These are phyloP conservation scores for Scortum barcoo DNA, from an alignment of 2,113 vertebrate genomes.

Conservation along the genomic window DNA sequence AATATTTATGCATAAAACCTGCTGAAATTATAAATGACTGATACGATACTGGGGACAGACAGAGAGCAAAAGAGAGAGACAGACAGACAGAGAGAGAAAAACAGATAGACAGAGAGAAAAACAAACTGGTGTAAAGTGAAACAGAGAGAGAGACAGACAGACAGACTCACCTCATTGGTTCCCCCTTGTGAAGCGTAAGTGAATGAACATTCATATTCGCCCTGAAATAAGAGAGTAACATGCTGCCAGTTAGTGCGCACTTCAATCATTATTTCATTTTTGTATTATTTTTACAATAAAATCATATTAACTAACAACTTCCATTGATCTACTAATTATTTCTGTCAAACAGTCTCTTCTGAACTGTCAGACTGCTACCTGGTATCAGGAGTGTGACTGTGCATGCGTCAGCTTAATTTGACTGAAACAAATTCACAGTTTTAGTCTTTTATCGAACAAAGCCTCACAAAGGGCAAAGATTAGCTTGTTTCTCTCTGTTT, in stretches of 20 bases:
- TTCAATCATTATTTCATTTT: neutral
- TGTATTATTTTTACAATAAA: neutral
- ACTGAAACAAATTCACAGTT: neutral
- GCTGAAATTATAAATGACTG: conserved; percentile 14
- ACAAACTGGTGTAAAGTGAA: conserved; percentile 52
- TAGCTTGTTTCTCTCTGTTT: neutral
- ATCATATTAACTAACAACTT: neutral
- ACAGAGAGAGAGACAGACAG: neutral
- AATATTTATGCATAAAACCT: conserved; percentile 6
- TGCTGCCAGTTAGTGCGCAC: neutral
- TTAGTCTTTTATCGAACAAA: neutral
- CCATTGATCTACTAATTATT: neutral
- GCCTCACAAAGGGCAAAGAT: neutral
- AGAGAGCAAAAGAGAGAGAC: no score
- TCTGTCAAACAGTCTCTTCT: neutral
- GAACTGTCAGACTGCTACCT: neutral
- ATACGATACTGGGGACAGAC: neutral
- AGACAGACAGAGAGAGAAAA: neutral
- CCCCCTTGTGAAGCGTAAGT: conserved; percentile 96
- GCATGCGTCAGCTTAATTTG: neutral
- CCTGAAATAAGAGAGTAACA: conserved; percentile 77
- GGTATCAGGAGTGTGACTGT: neutral
- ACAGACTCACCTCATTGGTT: conserved; percentile 92
- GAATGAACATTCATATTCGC: conserved; percentile 88
- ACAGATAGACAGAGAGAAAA: neutral